Evolutionary conservation across 2,888 invertebrate genomes (phyloP), one percentile per base, ranked within the genome.

Genomic region (Lithodes maja): DNA sequence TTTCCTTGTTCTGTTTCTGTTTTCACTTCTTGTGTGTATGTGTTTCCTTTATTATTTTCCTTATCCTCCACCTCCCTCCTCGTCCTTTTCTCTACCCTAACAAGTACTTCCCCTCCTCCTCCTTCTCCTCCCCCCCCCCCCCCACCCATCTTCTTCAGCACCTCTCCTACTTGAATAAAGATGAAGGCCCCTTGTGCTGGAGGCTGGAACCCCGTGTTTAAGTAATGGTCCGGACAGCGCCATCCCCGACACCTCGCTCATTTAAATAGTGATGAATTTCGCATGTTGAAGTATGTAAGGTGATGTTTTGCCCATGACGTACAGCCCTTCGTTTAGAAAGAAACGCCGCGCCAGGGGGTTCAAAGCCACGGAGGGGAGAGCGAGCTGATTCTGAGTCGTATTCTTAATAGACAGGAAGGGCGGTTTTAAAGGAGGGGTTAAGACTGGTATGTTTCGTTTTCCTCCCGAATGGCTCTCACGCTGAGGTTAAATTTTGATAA

Each of bases 231-330:
- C 79, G 83, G 79, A 69, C 83, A 54, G 49, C 68, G 55, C 77
- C 87, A 83, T 83, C 87, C 79, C 83, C 83, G 83, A 87, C 87
- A 87, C 87, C 87, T 87, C 83, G 83, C 87, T 87, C 87, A 87
- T 87, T 87, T 87, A 87, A 87, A 87, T 83, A 83, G 87, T 87
- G 87, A 87, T 87, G 87, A 87, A 87, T 87, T 87, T 87, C 87
- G 82, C 87, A 87, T 87, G 87, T 87, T 87, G 83, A 87, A 83
- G 87, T 83, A 83, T 87, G 87, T 78, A 87, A 83, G 87, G 87
- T 83, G 87, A 87, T 87, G 87, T 87, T 87, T 87, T 87, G 33
- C 77, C 61, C 78, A 83, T 87, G 87, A 87, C 79, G 83, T 83
- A 87, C 83, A 83, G 71, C 87, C 83, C 77, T 2, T 33, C 33